Conservation (phyloP, 1,140 invertebrate species). For the Microplitis mediator region DNA sequence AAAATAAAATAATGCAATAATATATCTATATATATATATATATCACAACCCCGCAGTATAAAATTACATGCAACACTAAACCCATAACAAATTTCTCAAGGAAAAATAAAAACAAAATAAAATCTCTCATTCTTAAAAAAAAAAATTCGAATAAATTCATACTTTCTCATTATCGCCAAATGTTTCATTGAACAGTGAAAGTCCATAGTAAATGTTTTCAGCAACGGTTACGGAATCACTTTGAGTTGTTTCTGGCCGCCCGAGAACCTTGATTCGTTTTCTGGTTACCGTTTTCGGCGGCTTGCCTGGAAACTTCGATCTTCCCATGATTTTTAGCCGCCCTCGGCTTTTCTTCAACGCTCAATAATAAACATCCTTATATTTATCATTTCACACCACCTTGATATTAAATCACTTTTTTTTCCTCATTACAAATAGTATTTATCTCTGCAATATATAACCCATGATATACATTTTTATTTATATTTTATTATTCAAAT, state of each 20-base stretch:
- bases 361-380: conserved; percentile 42
- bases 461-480: not conserved
- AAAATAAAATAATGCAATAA: not conserved
- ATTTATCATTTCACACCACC: conserved; percentile 42
- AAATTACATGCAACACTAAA: no score
- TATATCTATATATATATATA: not conserved
- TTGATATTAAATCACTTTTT: no score
- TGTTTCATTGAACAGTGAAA: conserved; percentile 56
- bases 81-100: no score
- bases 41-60: not conserved
- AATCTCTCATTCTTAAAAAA: no score
- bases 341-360: conserved; percentile 42
- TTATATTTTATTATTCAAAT: conserved; percentile 7
- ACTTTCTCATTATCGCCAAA: conserved; percentile 60
- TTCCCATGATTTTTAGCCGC: conserved; percentile 62
- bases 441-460: not conserved
- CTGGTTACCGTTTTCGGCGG: conserved; percentile 82
- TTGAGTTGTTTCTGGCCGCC: conserved; percentile 62
- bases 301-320: conserved; percentile 82
- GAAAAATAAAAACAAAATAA: no score
- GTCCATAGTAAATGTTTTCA: conserved; percentile 63
- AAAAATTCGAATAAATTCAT: conserved; percentile 27
- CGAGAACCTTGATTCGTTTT: conserved; percentile 78
- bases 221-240: conserved; percentile 61
- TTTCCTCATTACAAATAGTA: no score